Evolutionary conservation across 1,140 invertebrate species (phyloP).

Genomic region (Lithobius niger): DNA sequence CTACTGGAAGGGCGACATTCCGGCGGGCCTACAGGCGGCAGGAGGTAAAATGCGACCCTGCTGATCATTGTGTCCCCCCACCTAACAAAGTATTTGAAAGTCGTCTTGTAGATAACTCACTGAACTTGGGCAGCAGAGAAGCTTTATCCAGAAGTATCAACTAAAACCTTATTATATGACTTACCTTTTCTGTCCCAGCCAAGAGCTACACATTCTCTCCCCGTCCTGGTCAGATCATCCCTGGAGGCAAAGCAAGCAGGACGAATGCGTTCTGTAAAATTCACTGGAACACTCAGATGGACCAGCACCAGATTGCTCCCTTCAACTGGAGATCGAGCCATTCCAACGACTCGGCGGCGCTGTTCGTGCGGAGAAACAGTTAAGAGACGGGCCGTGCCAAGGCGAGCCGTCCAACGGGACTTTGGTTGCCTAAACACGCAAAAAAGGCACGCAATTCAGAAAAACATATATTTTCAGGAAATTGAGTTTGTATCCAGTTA

Average conservation of each 20-base stretch:
- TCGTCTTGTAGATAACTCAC: no score
- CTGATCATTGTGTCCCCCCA: no score
- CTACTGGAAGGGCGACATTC: no score
- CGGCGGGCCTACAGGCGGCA: no score
- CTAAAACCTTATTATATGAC: not conserved
- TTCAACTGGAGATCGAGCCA: conserved; percentile 78
- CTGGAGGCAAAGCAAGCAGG: conserved; percentile 55
- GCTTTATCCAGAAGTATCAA: not conserved
- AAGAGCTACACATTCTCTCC: conserved; percentile 16
- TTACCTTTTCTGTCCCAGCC: conserved; percentile 18
- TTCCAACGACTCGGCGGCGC: conserved; percentile 64
- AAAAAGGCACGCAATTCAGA: conserved; percentile 3
- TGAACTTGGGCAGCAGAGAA: no score
- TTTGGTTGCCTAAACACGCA: conserved; percentile 53
- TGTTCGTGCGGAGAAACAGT: conserved; percentile 63
- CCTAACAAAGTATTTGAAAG: no score
- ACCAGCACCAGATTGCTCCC: conserved; percentile 68
- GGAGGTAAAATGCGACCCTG: no score
- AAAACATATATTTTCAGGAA: not conserved
- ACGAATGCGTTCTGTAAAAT: conserved; percentile 63
- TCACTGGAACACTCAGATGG: conserved; percentile 45
- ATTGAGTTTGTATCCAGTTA: no score
- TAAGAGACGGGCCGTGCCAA: conserved; percentile 55
- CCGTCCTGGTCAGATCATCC: conserved; percentile 8
- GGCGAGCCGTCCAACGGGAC: conserved; percentile 36